Conservation (phyloP, 1,140 invertebrate genomes). For the Brachionus rotundiformis region DNA sequence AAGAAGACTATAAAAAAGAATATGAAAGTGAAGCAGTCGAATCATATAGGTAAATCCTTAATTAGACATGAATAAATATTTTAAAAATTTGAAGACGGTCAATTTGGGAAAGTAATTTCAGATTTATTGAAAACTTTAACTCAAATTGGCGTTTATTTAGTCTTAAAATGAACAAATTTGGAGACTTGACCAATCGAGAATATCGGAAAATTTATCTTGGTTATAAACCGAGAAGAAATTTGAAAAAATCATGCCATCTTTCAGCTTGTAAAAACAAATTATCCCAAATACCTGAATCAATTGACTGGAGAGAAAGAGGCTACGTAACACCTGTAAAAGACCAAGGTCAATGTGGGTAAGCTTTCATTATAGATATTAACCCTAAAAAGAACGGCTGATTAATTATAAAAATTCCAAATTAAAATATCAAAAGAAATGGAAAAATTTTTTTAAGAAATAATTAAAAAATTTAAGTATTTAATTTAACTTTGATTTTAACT, state of each 20-base stretch:
- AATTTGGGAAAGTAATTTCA: slow-evolving; percentile 55
- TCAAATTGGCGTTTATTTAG: slow-evolving; percentile 56
- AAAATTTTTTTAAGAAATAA: neutral
- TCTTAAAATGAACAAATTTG: slow-evolving; percentile 59
- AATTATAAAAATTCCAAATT: too few relatives aligned
- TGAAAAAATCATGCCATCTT: neutral
- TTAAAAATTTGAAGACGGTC: too few relatives aligned
- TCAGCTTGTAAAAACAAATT: neutral
- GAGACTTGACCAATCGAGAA: slow-evolving; percentile 55
- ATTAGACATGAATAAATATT: too few relatives aligned
- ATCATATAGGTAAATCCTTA: neutral
- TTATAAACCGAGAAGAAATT: neutral
- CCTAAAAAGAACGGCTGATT: too few relatives aligned
- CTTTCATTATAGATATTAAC: too few relatives aligned
- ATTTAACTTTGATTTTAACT: too few relatives aligned
- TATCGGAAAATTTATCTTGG: neutral
- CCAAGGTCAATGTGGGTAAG: slow-evolving; percentile 39
- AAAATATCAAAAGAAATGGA: too few relatives aligned
- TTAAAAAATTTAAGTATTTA: neutral
- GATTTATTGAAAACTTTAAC: slow-evolving; percentile 58
- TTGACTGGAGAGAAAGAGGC: slow-evolving; percentile 33
- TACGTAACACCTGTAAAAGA: slow-evolving; percentile 34
- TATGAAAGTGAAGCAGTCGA: neutral
- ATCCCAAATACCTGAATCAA: neutral
- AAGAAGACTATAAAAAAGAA: neutral